Evolutionary conservation across 2,113 vertebrate genomes (phyloP).

Genomic region (Xyliphius kryptos): DNA sequence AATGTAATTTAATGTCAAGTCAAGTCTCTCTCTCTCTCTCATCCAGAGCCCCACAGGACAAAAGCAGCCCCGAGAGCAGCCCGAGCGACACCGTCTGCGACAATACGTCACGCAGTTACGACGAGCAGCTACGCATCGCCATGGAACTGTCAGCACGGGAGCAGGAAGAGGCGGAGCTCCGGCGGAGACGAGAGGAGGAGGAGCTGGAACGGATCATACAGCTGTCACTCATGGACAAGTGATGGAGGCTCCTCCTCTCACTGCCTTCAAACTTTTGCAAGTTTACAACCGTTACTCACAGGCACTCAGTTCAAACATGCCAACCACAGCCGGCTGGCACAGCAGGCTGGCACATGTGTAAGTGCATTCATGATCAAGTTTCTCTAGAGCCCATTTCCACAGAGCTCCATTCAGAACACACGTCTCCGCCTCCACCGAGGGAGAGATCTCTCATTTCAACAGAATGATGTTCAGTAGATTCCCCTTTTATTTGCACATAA

Average conservation of each 20-base stretch:
- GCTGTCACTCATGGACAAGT: conserved; percentile 93
- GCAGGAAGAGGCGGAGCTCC: conserved; percentile 78
- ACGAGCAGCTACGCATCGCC: conserved; percentile 86
- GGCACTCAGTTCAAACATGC: conserved; percentile 11
- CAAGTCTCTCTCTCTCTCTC: conserved; percentile 2
- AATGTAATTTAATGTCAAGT: not conserved
- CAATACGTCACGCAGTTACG: conserved; percentile 74
- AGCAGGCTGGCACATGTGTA: conserved; percentile 4
- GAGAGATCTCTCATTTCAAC: too few relatives aligned
- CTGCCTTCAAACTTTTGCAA: conserved; percentile 21
- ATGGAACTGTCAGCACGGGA: conserved; percentile 90
- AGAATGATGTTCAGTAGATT: conserved; percentile 14
- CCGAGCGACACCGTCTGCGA: conserved; percentile 58
- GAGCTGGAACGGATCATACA: conserved; percentile 87
- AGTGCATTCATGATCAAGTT: not conserved
- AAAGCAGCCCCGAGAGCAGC: conserved; percentile 54
- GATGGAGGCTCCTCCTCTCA: conserved; percentile 32
- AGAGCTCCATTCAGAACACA: conserved; percentile 6
- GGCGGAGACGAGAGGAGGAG: conserved; percentile 79
- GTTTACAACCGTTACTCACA: conserved; percentile 37
- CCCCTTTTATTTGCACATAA: conserved; percentile 57
- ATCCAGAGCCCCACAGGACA: conserved; percentile 78
- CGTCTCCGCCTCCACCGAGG: too few relatives aligned
- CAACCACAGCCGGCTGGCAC: conserved; percentile 2
- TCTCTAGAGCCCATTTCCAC: conserved; percentile 24